Base-by-base conservation (phyloP, 2,113 vertebrate genomes). In the Salminus brasiliensis region DNA sequence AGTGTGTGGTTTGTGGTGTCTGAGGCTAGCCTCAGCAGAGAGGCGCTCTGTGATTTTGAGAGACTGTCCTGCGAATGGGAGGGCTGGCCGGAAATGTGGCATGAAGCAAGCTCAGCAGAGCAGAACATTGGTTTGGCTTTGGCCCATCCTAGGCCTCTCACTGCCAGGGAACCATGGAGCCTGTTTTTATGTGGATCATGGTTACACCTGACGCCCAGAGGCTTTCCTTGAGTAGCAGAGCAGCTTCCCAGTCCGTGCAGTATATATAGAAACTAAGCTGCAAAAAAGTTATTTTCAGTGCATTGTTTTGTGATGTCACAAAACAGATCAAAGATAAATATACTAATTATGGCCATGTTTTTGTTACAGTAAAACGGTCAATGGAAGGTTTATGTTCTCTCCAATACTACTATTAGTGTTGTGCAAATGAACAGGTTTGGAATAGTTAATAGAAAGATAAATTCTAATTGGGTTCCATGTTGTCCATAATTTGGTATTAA, bases 61-160 rank as follows among this genome's bases (percentile, higher is more conserved):
- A 6, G 53, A 60, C 81, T 72, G 74, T 82, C 78, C 30, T 43
- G 23, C 80, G 78, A 59, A 71, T 68, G 81, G 75, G 59, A 68
- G 74, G 74, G 78, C 13, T 49, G 59, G 68, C 63, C 59, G 76
- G 27, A n/a, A 30, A 47, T 34, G 30, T 32, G 45, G 57, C 34
- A 41, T 43, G 60, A 41, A 30, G 72, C 10, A 47, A 49, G 43
- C 84, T 79, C 53, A 30, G 73, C 75, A 13, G 83, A 88, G 87
- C 80, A 85, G 85, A 88, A 87, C 89, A 88, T 76, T 67, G 72
- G 80, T 86, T 80, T 88, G 85, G 87, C 72, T 16, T 21, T 5
- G 52, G 43, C 47, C 88, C 89, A 88, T 12, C 81, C 5, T 74
- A 52, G 78, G 69, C 67, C 72, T 84, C 82, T 86, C 83, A 68